Evolutionary conservation across 2,888 invertebrate genomes (phyloP), one percentile per base, ranked within the genome.

Genomic region (Pristionchus mayeri): DNA sequence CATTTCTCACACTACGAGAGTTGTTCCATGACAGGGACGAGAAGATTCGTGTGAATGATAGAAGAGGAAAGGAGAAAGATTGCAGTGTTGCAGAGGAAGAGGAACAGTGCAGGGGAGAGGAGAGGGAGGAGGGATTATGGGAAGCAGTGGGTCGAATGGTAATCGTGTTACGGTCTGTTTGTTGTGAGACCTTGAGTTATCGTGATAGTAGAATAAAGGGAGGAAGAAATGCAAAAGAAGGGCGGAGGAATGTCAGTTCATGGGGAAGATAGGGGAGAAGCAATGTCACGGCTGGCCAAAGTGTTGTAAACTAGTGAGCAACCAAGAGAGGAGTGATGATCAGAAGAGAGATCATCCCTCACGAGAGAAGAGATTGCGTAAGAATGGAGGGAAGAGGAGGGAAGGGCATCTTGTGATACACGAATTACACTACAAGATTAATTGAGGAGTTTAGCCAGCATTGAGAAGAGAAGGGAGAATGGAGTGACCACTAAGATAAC

Each of bases 391-490:
- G 21, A 21, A 4, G 54, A 54, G 16, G 54, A 3, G 30, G 30
- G 30, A 34, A 27, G 37, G 44, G 13, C 37, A 40, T 44, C 40
- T 44, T n/a, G 44, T 24, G 37, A 44, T 71, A 71, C 71, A 71
- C 71, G 71, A 71, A 34, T 71, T 71, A 71, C 71, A 71, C 71
- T 11, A 11, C 40, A 71, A 71, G 71, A 71, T 71, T 40, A 71
- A 71, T 71, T 71, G 71, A 16, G n/a, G 71, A 71, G 63, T 40
- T 40, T 71, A 71, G n/a, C n/a, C n/a, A n/a, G n/a, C n/a, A n/a
- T n/a, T n/a, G n/a, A 71, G 71, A 40, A 54, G 67, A n/a, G 40
- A 30, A 3, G 63, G 63, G 34, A 63, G 30, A 6, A 34, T 13
- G 11, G 71, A 71, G 44, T 24, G 71, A 71, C 44, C 71, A 44